A percentile compares a stretch with the other conserved stretches of the same genome.
Evolutionary conservation across 2,888 invertebrate species (phyloP).

Genomic region (Leptodirus hochenwartii): DNA sequence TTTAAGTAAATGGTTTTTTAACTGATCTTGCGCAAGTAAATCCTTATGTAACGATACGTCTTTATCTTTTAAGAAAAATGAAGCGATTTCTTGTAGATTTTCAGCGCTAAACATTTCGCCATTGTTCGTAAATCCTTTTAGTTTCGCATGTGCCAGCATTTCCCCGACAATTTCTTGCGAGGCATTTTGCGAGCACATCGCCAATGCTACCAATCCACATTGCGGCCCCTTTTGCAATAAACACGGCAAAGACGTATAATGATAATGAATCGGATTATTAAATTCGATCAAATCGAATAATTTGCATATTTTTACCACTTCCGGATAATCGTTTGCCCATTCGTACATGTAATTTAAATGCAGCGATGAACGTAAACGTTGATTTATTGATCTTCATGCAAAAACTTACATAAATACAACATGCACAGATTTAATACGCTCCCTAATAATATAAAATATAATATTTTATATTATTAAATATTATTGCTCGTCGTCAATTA

Average conservation of each 20-base stretch:
- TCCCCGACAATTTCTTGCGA: constrained; percentile 36
- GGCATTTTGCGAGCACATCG: constrained; percentile 52
- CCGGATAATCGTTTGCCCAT: constrained; percentile 38
- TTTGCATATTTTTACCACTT: constrained; percentile 37
- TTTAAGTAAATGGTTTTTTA: constrained; percentile 24
- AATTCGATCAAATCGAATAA: constrained; percentile 33
- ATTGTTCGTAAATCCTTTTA: constrained; percentile 50
- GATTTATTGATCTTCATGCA: too few species aligned
- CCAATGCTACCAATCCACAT: constrained; percentile 75
- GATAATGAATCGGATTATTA: constrained; percentile 29
- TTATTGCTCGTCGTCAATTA: too few species aligned
- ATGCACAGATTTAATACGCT: too few species aligned
- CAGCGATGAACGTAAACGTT: too few species aligned
- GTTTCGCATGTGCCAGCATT: constrained; percentile 37
- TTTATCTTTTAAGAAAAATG: constrained; percentile 33
- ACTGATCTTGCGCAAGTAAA: constrained; percentile 23
- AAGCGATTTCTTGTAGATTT: constrained; percentile 44
- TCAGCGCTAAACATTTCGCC: constrained; percentile 80
- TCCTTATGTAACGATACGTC: constrained; percentile 28
- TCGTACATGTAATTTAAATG: too few species aligned
- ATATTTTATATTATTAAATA: too few species aligned
- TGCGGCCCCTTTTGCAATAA: constrained; percentile 45
- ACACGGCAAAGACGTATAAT: constrained; percentile 18
- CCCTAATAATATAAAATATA: too few species aligned
- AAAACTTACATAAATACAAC: too few species aligned